Percentiles rank a stretch among this genome's conserved stretches.
These are phyloP conservation scores for Brachyrhaphis roseni DNA, from an alignment of 2,797 vertebrate genomes.

Conservation along the genomic window DNA sequence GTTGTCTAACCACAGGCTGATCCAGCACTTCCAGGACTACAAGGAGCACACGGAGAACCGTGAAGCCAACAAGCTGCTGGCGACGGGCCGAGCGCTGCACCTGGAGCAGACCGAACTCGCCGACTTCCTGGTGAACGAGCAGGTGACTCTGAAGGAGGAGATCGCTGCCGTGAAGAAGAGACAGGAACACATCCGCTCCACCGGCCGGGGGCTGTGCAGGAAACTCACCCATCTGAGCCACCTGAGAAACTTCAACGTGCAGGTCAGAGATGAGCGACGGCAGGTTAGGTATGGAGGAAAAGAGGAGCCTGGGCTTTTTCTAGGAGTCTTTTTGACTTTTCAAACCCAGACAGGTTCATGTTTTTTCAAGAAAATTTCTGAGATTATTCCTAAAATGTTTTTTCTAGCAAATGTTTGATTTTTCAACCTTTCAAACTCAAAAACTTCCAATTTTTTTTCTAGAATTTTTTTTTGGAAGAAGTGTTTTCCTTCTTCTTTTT, in stretches of 20 bases:
- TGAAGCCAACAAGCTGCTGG: not conserved
- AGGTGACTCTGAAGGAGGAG: not conserved
- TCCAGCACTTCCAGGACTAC: not conserved
- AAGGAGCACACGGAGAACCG: not conserved
- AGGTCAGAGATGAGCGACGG: not conserved
- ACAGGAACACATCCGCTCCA: not conserved
- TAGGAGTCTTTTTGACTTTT: too few relatives aligned
- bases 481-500: too few relatives aligned
- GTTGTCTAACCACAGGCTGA: not conserved
- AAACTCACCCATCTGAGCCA: not conserved
- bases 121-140: not conserved
- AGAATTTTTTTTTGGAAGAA: too few relatives aligned
- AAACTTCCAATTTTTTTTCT: too few relatives aligned
- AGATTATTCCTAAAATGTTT: too few relatives aligned
- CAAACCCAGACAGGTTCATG: too few relatives aligned
- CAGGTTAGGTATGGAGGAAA: too few relatives aligned
- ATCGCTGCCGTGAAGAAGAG: too few relatives aligned
- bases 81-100: not conserved
- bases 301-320: too few relatives aligned
- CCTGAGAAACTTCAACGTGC: not conserved
- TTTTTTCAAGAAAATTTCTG: too few relatives aligned
- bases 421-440: too few relatives aligned
- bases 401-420: too few relatives aligned
- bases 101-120: not conserved
- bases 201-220: not conserved